Evolutionary conservation across 1,140 invertebrate species (phyloP), one percentile per base, ranked within the genome.

Genomic region (Drosophila nigrodunni): DNA sequence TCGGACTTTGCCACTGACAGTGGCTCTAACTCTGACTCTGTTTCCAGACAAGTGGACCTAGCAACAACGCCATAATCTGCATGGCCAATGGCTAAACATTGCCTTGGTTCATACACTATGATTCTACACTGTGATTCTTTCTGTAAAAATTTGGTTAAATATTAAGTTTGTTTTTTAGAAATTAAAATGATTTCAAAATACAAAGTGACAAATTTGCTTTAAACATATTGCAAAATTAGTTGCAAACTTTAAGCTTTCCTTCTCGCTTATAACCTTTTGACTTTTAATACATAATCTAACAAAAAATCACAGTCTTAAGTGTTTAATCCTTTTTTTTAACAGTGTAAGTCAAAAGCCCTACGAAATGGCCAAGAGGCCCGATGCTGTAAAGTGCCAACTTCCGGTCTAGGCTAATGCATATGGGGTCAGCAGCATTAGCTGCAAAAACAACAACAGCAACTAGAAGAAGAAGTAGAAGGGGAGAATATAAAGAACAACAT

Each of bases 361-460:
- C 10, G 8, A 37, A 75, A 61, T 54, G 61, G 21, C 57, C 68
- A 52, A 69, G 11, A 55, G 57, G 35, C 65, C 50, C 66, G 64
- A 39, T 67, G 83, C 80, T 88, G 47, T 83, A 89, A 89, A 88
- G 74, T 89, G 85, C 64, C 72, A 64, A 78, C 85, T 85, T 88
- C 85, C 85, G 77, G 85, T 57, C 75, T 78, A 52, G 67, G 75
- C 82, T 73, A 87, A 81, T 79, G 78, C 69, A 57, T 47, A 47
- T 34, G 46, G 37, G 71, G 74, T 54, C 55, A 66, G 21, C 68
- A 47, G 30, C 60, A 60, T 54, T 47, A 66, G 21, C 68, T 41
- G 30, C 60, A 60, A 30, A 52, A 55, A 35, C 11, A 59, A 67
- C 18, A 60, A 7, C 41, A 69, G 35, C 21, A 13, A 37, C 49